Percentiles rank a stretch among this genome's conserved stretches.
Evolutionary conservation across 2,888 invertebrate genomes (phyloP).

Genomic region (Drosophila colorata): DNA sequence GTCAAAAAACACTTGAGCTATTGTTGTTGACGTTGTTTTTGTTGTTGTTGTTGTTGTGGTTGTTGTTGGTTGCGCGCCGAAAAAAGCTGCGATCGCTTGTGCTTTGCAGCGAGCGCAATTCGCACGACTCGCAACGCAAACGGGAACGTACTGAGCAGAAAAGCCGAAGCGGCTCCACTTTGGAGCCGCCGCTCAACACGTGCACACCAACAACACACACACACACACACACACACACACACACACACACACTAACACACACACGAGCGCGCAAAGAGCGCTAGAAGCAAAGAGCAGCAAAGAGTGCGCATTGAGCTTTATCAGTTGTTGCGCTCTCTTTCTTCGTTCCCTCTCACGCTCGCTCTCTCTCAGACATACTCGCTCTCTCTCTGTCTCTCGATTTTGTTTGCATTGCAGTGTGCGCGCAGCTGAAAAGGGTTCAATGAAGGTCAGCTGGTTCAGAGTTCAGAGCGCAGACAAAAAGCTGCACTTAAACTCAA

Average conservation of each 20-base stretch:
- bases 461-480: conserved; percentile 80
- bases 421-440: conserved; percentile 70
- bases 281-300: conserved; percentile 17
- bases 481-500: conserved; percentile 44
- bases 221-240: neutral
- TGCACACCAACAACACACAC: conserved; percentile 28
- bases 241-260: neutral
- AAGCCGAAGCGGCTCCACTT: conserved; percentile 52
- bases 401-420: conserved; percentile 21
- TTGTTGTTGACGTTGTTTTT: conserved; percentile 5
- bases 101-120: conserved; percentile 58
- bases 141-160: conserved; percentile 69
- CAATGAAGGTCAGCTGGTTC: conserved; percentile 84
- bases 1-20: conserved; percentile 8
- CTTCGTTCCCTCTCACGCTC: neutral
- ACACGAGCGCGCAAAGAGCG: too few relatives aligned
- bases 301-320: conserved; percentile 49
- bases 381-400: neutral
- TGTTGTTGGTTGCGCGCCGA: conserved; percentile 19
- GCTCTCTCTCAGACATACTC: neutral
- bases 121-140: conserved; percentile 75
- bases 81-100: conserved; percentile 32
- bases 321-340: conserved; percentile 31
- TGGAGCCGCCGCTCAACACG: conserved; percentile 52
- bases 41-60: conserved; percentile 9